A percentile compares a stretch with the other conserved stretches of the same genome.
These are phyloP conservation scores for Apus apus DNA, from an alignment of 2,113 vertebrate genomes.

Conservation along the genomic window DNA sequence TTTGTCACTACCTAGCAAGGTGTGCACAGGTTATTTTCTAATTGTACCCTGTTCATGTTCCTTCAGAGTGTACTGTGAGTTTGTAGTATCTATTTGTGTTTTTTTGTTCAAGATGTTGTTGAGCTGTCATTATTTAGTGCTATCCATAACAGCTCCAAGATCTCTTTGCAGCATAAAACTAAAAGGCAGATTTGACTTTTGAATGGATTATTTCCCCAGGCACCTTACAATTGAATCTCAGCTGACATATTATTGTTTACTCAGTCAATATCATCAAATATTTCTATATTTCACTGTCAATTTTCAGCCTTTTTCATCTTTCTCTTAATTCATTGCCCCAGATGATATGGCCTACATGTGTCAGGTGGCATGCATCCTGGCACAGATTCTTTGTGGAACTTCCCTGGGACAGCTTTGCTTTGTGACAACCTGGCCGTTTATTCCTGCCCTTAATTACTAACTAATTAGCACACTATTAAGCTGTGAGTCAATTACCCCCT, in stretches of 20 bases:
- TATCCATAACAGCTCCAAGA: not conserved
- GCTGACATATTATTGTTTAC: not conserved
- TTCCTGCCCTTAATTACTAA: not conserved
- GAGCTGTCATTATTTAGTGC: not conserved
- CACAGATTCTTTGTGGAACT: not conserved
- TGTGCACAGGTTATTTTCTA: not conserved
- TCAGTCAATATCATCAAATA: not conserved
- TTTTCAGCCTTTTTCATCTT: not conserved
- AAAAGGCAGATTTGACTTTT: not conserved
- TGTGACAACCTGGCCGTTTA: not conserved
- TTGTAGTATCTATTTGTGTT: not conserved
- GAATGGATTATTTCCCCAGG: not conserved
- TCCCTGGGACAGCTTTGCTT: not conserved
- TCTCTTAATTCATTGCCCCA: not conserved
- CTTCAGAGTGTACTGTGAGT: not conserved
- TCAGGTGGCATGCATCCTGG: not conserved
- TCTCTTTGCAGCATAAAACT: not conserved
- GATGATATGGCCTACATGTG: not conserved
- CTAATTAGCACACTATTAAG: not conserved
- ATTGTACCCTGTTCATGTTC: not conserved
- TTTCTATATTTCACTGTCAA: not conserved
- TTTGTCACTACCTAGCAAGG: not conserved
- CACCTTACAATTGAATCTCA: not conserved
- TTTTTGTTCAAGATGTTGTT: not conserved
- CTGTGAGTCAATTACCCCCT: not conserved